Conservation (phyloP, 2,888 invertebrate genomes). For the Drosophila falleni region DNA sequence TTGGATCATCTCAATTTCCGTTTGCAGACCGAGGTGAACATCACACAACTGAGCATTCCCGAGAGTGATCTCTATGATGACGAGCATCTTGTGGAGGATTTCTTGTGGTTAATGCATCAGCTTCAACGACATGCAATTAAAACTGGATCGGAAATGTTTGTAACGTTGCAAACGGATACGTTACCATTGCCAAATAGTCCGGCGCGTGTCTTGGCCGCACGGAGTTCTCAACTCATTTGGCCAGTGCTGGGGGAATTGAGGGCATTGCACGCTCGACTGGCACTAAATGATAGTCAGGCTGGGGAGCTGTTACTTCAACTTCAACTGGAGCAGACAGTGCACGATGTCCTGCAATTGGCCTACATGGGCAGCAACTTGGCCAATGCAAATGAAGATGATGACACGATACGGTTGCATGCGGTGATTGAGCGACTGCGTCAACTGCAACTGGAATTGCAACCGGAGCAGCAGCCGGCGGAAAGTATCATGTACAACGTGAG, state of each 20-base stretch:
- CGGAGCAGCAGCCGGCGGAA: constrained; percentile 12
- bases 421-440: constrained; percentile 69
- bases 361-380: constrained; percentile 41
- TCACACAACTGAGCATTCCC: constrained; percentile 80
- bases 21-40: constrained; percentile 76
- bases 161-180: constrained; percentile 48
- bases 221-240: constrained; percentile 77
- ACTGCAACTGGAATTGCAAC: constrained; percentile 58
- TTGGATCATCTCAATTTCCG: constrained; percentile 71
- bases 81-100: constrained; percentile 78
- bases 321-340: constrained; percentile 58
- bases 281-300: constrained; percentile 29
- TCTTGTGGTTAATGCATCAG: constrained; percentile 64
- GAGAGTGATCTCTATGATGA: constrained; percentile 82
- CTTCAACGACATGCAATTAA: constrained; percentile 44
- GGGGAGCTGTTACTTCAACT: constrained; percentile 20
- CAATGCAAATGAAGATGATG: constrained; percentile 40
- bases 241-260: constrained; percentile 71
- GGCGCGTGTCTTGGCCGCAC: constrained; percentile 74
- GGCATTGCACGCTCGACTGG: constrained; percentile 57
- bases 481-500: constrained; percentile 5
- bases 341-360: constrained; percentile 63
- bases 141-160: constrained; percentile 40
- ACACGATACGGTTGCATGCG: constrained; percentile 53
- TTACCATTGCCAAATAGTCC: constrained; percentile 72